Evolutionary conservation across 2,888 invertebrate species (phyloP).

Genomic region (Heliothis peltigera): DNA sequence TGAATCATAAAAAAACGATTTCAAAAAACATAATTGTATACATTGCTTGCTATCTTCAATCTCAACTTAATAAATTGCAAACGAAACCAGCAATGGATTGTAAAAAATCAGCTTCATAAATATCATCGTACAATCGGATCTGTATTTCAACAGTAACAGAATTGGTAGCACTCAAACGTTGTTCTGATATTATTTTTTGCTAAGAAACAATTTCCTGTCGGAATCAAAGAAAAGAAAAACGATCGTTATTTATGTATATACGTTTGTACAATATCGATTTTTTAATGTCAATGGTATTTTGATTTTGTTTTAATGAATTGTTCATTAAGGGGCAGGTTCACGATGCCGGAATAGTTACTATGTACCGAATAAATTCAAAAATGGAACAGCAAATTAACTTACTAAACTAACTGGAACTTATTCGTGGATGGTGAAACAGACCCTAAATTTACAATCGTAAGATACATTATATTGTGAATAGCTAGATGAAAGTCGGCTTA

Average conservation of each 20-base stretch:
- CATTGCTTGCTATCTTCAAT: conserved; percentile 21
- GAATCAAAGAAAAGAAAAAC: conserved; percentile 64
- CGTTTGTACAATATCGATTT: conserved; percentile 71
- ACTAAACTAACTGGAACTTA: no score
- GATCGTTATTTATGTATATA: conserved; percentile 58
- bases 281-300: conserved; percentile 38
- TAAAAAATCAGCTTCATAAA: background rate
- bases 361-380: no score
- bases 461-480: background rate
- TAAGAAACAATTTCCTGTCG: conserved; percentile 79
- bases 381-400: no score
- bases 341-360: no score
- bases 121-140: background rate
- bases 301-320: no score
- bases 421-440: no score
- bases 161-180: conserved; percentile 74
- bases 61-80: conserved; percentile 7
- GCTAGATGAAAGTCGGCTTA: background rate
- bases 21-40: background rate
- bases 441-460: no score
- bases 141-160: conserved; percentile 43
- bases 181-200: conserved; percentile 74
- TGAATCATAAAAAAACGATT: background rate
- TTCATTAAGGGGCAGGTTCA: no score
- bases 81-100: conserved; percentile 19